Conservation (phyloP, 2,888 invertebrate genomes). For the Dendrolimus pini region DNA sequence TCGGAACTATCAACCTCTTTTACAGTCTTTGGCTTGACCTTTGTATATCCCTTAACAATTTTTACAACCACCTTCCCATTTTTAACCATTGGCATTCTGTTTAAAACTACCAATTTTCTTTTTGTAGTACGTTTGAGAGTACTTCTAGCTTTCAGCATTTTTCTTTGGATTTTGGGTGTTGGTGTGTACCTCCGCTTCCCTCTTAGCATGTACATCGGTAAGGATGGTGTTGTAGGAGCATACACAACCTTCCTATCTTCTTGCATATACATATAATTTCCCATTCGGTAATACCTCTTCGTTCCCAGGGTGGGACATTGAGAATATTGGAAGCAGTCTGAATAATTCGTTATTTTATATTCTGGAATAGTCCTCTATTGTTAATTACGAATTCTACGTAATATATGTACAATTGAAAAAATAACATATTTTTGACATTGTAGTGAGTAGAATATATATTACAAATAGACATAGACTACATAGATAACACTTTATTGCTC, state of each 20-base stretch:
- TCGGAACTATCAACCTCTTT: conserved; percentile 20
- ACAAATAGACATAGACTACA: no score
- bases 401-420: no score
- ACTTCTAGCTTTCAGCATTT: neutral
- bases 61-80: conserved; percentile 31
- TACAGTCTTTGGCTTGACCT: neutral
- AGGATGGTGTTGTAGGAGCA: conserved; percentile 11
- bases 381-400: no score
- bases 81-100: conserved; percentile 23
- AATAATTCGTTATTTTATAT: conserved; percentile 31
- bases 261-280: conserved; percentile 18
- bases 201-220: conserved; percentile 23
- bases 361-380: conserved; percentile 23
- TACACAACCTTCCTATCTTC: conserved; percentile 21
- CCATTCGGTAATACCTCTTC: conserved; percentile 24
- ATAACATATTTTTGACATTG: no score
- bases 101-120: conserved; percentile 19
- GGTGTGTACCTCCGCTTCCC: conserved; percentile 30
- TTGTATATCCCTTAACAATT: conserved; percentile 26
- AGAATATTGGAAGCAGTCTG: conserved; percentile 28
- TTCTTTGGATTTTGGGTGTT: conserved; percentile 9
- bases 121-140: neutral
- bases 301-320: conserved; percentile 23
- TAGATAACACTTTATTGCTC: no score
- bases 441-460: no score